These are phyloP conservation scores for Brienomyrus longianalis DNA, from an alignment of 2,113 vertebrate species.

Conservation along the genomic window DNA sequence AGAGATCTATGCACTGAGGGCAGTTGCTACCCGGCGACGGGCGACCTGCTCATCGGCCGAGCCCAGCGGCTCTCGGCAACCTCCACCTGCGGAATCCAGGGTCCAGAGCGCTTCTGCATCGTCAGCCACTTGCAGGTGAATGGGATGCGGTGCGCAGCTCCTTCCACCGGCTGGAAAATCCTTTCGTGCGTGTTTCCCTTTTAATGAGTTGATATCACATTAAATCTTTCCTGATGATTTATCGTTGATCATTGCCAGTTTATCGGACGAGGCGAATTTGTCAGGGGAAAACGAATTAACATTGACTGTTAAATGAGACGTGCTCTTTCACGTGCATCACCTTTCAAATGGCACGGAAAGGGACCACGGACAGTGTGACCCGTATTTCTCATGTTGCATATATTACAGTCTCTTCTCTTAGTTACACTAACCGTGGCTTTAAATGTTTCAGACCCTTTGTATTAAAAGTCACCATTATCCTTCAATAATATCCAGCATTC, in stretches of 20 bases:
- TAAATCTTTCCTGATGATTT: not conserved
- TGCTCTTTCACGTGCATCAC: not conserved
- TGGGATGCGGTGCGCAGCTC: not conserved
- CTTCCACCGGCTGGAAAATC: not conserved
- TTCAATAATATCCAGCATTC: not conserved
- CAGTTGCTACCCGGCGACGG: constrained; percentile 93
- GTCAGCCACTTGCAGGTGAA: constrained; percentile 93
- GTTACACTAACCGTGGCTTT: not conserved
- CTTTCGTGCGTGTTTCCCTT: not conserved
- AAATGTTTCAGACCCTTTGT: not conserved
- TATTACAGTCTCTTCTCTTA: not conserved
- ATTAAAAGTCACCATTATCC: not conserved
- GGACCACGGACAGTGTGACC: not conserved
- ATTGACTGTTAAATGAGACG: not conserved
- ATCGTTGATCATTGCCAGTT: not conserved
- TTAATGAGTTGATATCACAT: not conserved
- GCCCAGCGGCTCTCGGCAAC: constrained; percentile 72
- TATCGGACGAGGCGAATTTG: not conserved
- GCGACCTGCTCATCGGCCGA: constrained; percentile 88
- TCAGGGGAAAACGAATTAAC: not conserved
- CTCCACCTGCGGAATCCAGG: constrained; percentile 79
- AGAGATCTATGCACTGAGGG: constrained; percentile 86
- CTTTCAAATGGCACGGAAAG: not conserved
- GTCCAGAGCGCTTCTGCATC: constrained; percentile 83
- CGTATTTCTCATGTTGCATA: not conserved